phyloP scores from a whole-genome alignment of 2,113 vertebrate species.

The Erythrocercus mccallii region DNA sequence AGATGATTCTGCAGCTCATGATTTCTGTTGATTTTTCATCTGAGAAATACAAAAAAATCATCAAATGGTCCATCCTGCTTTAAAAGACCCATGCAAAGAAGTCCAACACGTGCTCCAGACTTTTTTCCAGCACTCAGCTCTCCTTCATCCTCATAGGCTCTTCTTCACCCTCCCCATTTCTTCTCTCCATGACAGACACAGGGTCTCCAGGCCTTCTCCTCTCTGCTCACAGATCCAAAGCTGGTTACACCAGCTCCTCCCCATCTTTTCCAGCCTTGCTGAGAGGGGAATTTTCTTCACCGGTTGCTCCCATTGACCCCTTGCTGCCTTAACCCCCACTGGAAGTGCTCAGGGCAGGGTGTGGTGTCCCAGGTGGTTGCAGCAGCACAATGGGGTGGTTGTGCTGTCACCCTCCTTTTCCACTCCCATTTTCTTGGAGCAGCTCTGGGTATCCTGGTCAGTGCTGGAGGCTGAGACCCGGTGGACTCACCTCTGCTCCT shows the following conservation, averaged over 20 bases:
- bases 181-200: fast-evolving
- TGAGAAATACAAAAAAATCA: neutral
- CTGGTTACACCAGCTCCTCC: neutral
- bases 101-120: neutral
- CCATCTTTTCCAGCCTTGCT: neutral
- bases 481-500: neutral
- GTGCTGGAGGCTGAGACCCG: fast-evolving
- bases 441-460: neutral
- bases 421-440: neutral
- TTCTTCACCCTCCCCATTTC: neutral
- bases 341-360: neutral
- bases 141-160: neutral
- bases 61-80: neutral
- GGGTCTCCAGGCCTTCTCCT: neutral
- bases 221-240: neutral
- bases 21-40: neutral
- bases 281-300: neutral
- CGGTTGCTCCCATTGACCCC: neutral
- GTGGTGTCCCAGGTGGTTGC: neutral
- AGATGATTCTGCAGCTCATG: neutral
- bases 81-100: neutral
- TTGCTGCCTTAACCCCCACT: fast-evolving
- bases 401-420: neutral
- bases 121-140: neutral
- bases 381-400: neutral